Evolutionary conservation across 2,113 vertebrate species (phyloP).

Genomic region (Tragulus kanchil): DNA sequence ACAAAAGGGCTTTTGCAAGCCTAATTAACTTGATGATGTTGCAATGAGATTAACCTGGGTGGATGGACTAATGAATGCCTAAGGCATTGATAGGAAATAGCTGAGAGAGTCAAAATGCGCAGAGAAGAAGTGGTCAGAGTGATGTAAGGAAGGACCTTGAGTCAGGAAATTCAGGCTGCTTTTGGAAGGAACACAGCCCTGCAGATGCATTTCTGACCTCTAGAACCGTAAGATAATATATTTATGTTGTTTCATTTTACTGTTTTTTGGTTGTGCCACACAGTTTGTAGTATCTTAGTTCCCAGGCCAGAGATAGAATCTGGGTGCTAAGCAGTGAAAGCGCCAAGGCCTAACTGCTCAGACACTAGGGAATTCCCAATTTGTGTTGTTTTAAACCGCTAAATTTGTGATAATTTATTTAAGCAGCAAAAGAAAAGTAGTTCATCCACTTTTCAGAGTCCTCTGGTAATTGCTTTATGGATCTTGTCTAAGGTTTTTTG

Average conservation of each 20-base stretch:
- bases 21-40: neutral
- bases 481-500: neutral
- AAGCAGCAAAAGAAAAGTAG: neutral
- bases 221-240: neutral
- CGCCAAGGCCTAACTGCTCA: neutral
- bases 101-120: neutral
- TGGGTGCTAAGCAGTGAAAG: neutral
- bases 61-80: neutral
- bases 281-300: neutral
- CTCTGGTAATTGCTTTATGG: neutral
- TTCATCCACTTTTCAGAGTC: neutral
- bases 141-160: neutral
- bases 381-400: constrained; percentile 25
- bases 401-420: neutral
- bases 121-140: neutral
- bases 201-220: neutral
- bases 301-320: neutral
- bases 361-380: neutral
- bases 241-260: constrained; percentile 9
- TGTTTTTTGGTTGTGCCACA: neutral
- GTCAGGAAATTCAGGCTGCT: neutral
- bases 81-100: neutral
- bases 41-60: neutral
- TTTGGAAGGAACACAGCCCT: neutral
- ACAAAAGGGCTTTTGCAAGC: neutral